Evolutionary conservation across 2,797 vertebrate species (phyloP).

Genomic region (Naso thynnoides): DNA sequence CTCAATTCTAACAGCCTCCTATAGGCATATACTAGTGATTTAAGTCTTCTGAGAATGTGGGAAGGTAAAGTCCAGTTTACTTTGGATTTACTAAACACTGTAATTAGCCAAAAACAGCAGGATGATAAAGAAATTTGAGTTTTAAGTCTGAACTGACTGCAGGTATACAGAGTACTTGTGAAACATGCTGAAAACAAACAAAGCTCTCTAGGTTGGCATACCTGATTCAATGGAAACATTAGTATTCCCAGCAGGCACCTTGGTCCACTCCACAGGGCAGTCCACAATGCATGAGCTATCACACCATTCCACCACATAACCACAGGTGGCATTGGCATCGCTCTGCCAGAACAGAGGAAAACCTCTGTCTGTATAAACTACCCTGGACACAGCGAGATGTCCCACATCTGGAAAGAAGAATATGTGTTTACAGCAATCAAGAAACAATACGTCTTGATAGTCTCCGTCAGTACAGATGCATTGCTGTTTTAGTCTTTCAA

Average conservation of each 20-base stretch:
- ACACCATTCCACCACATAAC: constrained; percentile 82
- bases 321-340: constrained; percentile 63
- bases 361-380: constrained; percentile 41
- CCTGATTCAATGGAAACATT: constrained; percentile 75
- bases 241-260: constrained; percentile 62
- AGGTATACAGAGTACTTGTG: not conserved
- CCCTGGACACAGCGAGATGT: constrained; percentile 36
- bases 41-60: not conserved
- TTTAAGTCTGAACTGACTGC: not conserved
- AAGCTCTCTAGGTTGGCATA: constrained; percentile 39
- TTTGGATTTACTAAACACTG: not conserved
- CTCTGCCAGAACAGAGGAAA: constrained; percentile 79
- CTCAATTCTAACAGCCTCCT: not conserved
- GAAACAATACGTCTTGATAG: not conserved
- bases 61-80: not conserved
- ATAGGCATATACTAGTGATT: not conserved
- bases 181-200: constrained; percentile 19
- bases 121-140: not conserved
- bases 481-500: constrained; percentile 5
- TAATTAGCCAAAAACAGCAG: not conserved
- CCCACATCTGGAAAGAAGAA: constrained; percentile 61
- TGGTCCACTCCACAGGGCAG: constrained; percentile 81
- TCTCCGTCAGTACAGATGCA: not conserved
- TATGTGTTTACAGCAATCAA: not conserved
- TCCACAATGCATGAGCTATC: constrained; percentile 58